Conservation (phyloP, 2,797 vertebrate genomes). For the Artibeus lituratus region DNA sequence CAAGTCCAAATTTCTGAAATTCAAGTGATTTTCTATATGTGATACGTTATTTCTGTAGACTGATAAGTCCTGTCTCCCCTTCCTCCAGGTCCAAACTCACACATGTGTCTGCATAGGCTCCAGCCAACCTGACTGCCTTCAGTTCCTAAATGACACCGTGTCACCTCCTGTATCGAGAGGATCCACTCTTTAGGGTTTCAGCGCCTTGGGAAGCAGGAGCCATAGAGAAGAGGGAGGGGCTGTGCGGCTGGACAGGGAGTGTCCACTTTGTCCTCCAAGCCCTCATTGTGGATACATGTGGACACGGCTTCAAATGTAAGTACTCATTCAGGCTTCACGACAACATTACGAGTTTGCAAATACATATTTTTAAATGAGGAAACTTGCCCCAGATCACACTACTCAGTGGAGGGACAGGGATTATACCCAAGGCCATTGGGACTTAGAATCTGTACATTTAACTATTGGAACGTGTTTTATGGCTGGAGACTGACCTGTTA, state of each 20-base stretch:
- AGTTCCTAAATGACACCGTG: background rate
- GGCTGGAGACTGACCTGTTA: background rate
- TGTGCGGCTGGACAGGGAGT: background rate
- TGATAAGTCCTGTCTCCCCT: background rate
- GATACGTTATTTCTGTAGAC: background rate
- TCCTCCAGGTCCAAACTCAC: background rate
- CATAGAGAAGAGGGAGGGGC: background rate
- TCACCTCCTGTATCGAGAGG: background rate
- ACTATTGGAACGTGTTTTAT: background rate
- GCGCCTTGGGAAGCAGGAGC: background rate
- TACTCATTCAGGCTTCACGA: background rate
- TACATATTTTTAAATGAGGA: background rate
- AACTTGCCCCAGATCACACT: background rate
- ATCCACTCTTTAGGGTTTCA: background rate
- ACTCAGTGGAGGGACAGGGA: background rate
- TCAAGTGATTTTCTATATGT: background rate
- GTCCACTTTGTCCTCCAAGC: background rate
- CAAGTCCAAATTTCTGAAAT: background rate
- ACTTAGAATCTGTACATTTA: background rate
- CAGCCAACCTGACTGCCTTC: background rate
- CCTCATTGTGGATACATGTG: background rate
- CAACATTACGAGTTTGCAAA: background rate
- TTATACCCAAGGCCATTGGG: background rate
- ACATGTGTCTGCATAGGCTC: accelerated
- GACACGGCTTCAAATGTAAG: background rate